These are phyloP conservation scores for Haliaeetus vocifer DNA, from an alignment of 2,797 vertebrate genomes.

Conservation along the genomic window DNA sequence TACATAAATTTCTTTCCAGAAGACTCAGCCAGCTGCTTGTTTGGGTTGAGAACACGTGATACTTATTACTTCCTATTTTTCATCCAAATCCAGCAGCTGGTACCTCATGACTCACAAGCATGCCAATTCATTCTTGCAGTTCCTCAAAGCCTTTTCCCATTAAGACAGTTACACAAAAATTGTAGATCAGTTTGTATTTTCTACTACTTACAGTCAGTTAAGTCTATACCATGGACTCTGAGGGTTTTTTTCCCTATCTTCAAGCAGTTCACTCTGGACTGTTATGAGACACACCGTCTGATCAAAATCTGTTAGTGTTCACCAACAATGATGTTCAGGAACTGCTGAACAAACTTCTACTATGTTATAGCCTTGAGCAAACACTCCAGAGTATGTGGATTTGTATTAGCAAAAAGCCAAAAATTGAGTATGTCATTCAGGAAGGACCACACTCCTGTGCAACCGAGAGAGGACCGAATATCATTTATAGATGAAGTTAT, in stretches of 20 bases:
- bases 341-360: background rate
- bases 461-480: background rate
- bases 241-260: accelerated
- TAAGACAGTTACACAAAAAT: background rate
- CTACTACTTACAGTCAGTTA: background rate
- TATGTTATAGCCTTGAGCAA: background rate
- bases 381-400: background rate
- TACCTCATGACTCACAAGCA: background rate
- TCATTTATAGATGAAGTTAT: background rate
- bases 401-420: background rate
- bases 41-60: background rate
- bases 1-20: background rate
- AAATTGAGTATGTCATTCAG: background rate
- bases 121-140: background rate
- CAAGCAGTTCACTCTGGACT: background rate
- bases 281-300: background rate
- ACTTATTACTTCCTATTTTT: background rate
- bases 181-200: background rate
- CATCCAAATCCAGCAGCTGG: conserved; percentile 16
- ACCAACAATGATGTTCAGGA: background rate
- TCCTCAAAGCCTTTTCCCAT: background rate
- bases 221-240: background rate
- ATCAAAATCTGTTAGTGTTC: background rate
- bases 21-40: conserved; percentile 8
- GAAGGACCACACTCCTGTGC: background rate